Base-by-base conservation (phyloP, 2,113 vertebrate species). In the Candoia aspera region DNA sequence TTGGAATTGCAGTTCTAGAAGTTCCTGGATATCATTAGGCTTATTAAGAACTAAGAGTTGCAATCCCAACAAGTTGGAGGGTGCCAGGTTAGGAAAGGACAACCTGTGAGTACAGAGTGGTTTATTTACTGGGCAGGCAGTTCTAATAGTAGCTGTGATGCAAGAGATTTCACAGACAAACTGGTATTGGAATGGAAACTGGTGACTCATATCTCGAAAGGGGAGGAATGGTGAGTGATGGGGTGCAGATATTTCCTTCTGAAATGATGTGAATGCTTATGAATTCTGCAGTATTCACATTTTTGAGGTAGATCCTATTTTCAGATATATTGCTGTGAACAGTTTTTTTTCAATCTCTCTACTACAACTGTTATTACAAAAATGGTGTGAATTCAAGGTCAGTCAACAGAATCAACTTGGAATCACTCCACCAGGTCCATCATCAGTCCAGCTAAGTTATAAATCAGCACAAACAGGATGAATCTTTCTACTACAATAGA, bases 251-350 rank as follows among this genome's bases (percentile, higher is more conserved):
- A 49, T 91, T 86, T 68, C 33, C 84, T 58, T 37, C 91, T 79
- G 59, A 58, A 86, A 33, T 86, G 88, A 58, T 79, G 4, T 87
- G n/a, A 84, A 62, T 15, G 13, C 1, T 42, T 84, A 55, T 59
- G n/a, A 42, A 42, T 84, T 62, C 55, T 62, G 68, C 68, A 42
- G 90, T 91, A 86, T 57, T 62, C 26, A n/a, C 26, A 53, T 87
- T 24, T 64, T 54, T 21, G 68, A 57, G 8, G 12, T n/a, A 15
- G 87, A 92, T 84, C 42, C 53, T 89, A 68, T 55, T n/a, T 86
- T 33, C 84, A 90, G 60, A 89, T 54, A 42, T 92, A 84, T 54
- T 92, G 91, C 29, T 92, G 87, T 92, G 91, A 89, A 60, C 24
- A 89, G 55, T 55, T 54, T 58, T 92, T 84, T 55, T 33, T 33